These are phyloP conservation scores for Megalopta genalis DNA, from an alignment of 1,140 invertebrate species.

Conservation along the genomic window DNA sequence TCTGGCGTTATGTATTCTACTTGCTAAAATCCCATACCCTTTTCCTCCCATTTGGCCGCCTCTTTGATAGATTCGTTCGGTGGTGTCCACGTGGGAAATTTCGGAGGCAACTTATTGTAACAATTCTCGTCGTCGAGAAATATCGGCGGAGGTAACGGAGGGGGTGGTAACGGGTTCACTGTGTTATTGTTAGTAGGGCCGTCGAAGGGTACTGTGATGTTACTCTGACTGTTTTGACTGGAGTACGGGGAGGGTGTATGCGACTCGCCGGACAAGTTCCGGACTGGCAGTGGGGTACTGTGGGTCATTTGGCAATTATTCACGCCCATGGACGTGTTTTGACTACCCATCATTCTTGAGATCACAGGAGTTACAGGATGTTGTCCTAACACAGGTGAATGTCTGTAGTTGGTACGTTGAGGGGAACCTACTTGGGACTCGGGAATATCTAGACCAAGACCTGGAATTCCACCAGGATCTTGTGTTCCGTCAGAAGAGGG, in stretches of 20 bases:
- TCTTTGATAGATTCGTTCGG: constrained; percentile 72
- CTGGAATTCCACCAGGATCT: constrained; percentile 72
- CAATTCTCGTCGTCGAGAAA: constrained; percentile 78
- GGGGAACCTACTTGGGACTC: constrained; percentile 67
- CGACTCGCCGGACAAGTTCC: constrained; percentile 69
- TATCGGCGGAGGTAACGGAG: constrained; percentile 82
- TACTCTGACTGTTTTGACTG: constrained; percentile 76
- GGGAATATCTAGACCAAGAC: constrained; percentile 72
- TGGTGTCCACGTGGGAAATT: constrained; percentile 79
- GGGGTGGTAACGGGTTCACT: constrained; percentile 80
- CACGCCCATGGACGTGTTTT: constrained; percentile 45
- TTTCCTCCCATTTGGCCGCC: constrained; percentile 73
- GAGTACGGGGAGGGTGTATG: constrained; percentile 73
- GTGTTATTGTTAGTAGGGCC: constrained; percentile 49
- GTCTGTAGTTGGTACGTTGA: constrained; percentile 69
- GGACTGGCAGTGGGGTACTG: constrained; percentile 71
- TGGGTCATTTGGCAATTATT: constrained; percentile 72
- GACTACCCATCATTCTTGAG: constrained; percentile 59
- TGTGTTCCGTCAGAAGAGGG: constrained; percentile 65
- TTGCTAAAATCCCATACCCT: constrained; percentile 62
- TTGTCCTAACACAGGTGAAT: constrained; percentile 62
- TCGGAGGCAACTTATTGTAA: constrained; percentile 79
- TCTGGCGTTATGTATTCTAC: constrained; percentile 8
- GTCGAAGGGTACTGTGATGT: constrained; percentile 67
- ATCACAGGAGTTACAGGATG: constrained; percentile 67